Evolutionary conservation across 2,797 vertebrate genomes (phyloP).

Genomic region (Eulemur coronatus): DNA sequence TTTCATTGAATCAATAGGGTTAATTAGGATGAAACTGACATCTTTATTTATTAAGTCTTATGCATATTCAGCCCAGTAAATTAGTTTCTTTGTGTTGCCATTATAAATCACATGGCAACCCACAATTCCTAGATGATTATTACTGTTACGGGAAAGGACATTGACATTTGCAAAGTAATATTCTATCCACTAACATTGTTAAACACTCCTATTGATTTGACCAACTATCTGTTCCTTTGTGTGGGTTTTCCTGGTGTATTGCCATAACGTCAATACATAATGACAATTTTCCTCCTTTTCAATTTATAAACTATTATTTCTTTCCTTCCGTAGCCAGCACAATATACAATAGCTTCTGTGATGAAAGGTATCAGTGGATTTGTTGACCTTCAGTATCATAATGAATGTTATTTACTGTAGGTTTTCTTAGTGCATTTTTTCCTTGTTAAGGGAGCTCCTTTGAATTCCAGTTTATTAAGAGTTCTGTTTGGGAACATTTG

Average conservation of each 20-base stretch:
- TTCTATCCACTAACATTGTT: too few species aligned
- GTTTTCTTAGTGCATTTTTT: fast-evolving
- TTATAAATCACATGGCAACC: neutral
- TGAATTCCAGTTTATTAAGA: neutral
- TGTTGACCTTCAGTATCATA: too few species aligned
- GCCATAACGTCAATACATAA: fast-evolving
- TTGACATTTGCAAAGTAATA: fast-evolving
- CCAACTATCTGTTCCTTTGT: fast-evolving
- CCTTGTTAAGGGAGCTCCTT: neutral
- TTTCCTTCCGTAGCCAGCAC: neutral
- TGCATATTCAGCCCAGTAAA: neutral
- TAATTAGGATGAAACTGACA: neutral
- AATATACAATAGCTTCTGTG: fast-evolving
- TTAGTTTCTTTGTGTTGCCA: neutral
- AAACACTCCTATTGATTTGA: neutral
- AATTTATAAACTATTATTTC: neutral
- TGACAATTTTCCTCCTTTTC: neutral
- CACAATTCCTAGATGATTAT: neutral
- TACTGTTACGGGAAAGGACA: neutral
- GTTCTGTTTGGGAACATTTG: neutral
- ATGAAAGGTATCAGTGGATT: fast-evolving
- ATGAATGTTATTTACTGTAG: fast-evolving
- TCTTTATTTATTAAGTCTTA: neutral
- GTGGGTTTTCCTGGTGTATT: neutral
- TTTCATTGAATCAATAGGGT: neutral